Base-by-base conservation (phyloP, 2,888 invertebrate genomes). In the Drosophila formosana region DNA sequence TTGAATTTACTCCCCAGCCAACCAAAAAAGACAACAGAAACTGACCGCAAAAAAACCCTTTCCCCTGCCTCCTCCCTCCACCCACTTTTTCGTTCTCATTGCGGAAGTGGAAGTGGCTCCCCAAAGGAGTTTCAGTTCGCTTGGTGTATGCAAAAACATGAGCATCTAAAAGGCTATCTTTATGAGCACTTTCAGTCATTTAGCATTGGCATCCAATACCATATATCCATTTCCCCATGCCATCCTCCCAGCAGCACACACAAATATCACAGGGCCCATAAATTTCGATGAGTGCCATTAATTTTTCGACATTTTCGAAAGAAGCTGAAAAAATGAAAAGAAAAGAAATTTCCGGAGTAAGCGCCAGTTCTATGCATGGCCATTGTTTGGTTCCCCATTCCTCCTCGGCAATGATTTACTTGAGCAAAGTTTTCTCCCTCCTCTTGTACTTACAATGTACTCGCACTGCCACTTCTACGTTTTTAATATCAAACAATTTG, bases 401-500 rank as follows among this genome's bases (percentile, higher is more conserved):
- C 25, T 9, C 5, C 39, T 25, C 8, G 18, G 75, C 62, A 66
- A 82, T 82, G 82, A 82, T 82, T 82, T 86, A 85, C 86, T 82
- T 72, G 80, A 53, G 55, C 70, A 58, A 73, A 80, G 82, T 70
- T 73, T 73, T 23, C 34, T 9, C 8, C 51, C 52, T 18, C 25
- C 45, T 18, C 28, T 43, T 28, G 46, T 47, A 49, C 72, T 51
- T 18, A 45, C 71, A 46, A 62, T 66, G 53, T 75, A 52, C 58
- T 62, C 51, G n/a, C n/a, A 2, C 56, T 49, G 47, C 28, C 43
- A 39, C 57, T 58, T 39, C 39, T 80, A 80, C 86, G 85, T 83
- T 86, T 86, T 82, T 82, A 82, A 82, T 86, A 78, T 69, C 78
- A 72, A 72, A 76, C 81, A 83, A 82, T 86, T 86, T 86, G 87